Base-by-base conservation (phyloP, 2,888 invertebrate genomes). In the Melanchra persicariae region DNA sequence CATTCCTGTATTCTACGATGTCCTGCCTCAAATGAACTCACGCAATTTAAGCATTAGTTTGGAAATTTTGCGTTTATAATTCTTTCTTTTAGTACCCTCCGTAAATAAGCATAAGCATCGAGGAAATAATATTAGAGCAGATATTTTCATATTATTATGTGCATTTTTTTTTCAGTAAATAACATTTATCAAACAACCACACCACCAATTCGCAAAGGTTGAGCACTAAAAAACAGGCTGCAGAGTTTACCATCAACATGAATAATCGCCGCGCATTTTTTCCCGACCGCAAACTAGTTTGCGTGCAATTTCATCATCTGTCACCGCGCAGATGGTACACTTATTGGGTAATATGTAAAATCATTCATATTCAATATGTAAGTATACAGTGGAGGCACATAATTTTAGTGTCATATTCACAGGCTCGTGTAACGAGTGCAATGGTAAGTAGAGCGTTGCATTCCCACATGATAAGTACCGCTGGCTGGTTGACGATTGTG, bases 391-490 rank as follows among this genome's bases (percentile, higher is more conserved):
- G 49, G 30, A 58, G 37, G 59, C 65, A 83, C 65, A 79, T 79
- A 81, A 79, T 84, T 83, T 81, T 81, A 79, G 83, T 84, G 69
- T 83, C 78, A 67, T 70, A 76, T 70, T 81, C 69, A 85, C 73
- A 83, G 82, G 81, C 85, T 87, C 87, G 79, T 78, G 85, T 93
- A 92, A 87, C 88, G 91, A 90, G 84, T 88, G 88, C 90, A 91
- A 81, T 84, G 78, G 88, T 89, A 94, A 94, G 87, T 93, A 82
- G 94, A 94, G 93, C 95, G 90, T 92, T 93, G 90, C 92, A 91
- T 95, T 95, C 95, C 91, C 95, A 95, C 92, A 92, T 90, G 89
- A 82, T 89, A 90, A 89, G 90, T 90, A 87, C 91, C 88, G 89
- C 89, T 89, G 87, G 89, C 89, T 89, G 87, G 83, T 79, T 79